Percentiles rank a stretch among this genome's conserved stretches.
These are phyloP conservation scores for Macrotrachela quadricornifera DNA, from an alignment of 1,140 invertebrate genomes.

Conservation along the genomic window DNA sequence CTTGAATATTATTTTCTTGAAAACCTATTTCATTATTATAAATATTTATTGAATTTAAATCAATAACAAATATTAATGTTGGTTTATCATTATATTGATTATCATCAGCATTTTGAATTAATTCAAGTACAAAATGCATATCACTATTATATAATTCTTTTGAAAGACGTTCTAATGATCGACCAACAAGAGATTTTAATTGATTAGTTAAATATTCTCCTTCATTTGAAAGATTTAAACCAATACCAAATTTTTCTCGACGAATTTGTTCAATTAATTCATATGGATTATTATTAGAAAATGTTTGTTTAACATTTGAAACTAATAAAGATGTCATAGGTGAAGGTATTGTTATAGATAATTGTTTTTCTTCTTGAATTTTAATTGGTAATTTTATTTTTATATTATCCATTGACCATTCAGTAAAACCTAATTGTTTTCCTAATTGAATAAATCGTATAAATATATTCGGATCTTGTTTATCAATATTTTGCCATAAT, in stretches of 20 bases:
- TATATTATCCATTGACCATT: no score
- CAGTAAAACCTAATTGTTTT: no score
- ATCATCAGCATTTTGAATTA: conserved; percentile 30
- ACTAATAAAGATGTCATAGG: no score
- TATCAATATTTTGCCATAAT: no score
- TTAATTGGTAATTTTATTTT: no score
- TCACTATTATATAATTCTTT: conserved; percentile 29
- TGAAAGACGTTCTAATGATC: conserved; percentile 17
- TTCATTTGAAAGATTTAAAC: conserved; percentile 9
- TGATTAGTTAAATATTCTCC: conserved; percentile 5
- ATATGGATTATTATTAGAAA: no score
- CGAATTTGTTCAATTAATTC: no score
- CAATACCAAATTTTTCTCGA: conserved; percentile 13
- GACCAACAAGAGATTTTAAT: conserved; percentile 10
- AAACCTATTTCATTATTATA: conserved; percentile 30
- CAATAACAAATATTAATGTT: conserved; percentile 19
- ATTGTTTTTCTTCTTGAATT: no score
- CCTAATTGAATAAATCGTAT: no score
- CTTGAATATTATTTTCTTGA: conserved; percentile 20
- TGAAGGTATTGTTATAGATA: no score
- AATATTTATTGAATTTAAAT: conserved; percentile 16
- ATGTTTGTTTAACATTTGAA: no score
- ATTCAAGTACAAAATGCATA: conserved; percentile 29
- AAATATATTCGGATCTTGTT: no score
- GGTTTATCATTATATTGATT: conserved; percentile 22